Evolutionary conservation across 2,888 invertebrate species (phyloP).

Genomic region (Caenorhabditis panamensis): DNA sequence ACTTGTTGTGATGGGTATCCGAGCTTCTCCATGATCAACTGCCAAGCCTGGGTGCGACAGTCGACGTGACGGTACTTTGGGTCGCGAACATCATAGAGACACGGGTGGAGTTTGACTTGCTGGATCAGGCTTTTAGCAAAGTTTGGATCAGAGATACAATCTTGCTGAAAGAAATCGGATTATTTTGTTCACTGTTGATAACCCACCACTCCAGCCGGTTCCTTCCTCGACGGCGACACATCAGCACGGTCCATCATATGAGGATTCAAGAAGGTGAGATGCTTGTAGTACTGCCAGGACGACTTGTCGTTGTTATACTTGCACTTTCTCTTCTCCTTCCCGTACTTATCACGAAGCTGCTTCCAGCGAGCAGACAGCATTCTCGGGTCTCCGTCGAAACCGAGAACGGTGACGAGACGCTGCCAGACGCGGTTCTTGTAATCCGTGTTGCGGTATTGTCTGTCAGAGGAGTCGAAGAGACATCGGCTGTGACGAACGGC

Average conservation of each 20-base stretch:
- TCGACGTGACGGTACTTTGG: constrained; percentile 75
- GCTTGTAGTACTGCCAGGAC: constrained; percentile 77
- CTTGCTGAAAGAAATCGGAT: constrained; percentile 53
- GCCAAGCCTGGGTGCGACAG: constrained; percentile 73
- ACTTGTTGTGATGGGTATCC: constrained; percentile 70
- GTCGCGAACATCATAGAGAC: constrained; percentile 74
- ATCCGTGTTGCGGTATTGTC: constrained; percentile 75
- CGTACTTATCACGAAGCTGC: constrained; percentile 77
- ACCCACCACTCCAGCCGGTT: constrained; percentile 61
- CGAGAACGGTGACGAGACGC: constrained; percentile 67
- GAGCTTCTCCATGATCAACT: constrained; percentile 68
- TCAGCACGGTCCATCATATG: constrained; percentile 76
- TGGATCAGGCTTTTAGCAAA: constrained; percentile 66
- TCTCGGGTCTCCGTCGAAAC: constrained; percentile 75
- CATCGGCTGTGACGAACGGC: constrained; percentile 75
- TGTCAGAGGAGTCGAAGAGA: constrained; percentile 75
- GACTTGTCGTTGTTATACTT: constrained; percentile 71
- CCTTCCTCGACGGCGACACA: constrained; percentile 69
- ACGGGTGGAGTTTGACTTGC: constrained; percentile 70
- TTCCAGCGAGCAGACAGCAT: constrained; percentile 76
- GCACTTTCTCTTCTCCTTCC: constrained; percentile 77
- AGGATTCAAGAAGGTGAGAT: constrained; percentile 77
- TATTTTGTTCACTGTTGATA: not conserved
- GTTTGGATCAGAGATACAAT: constrained; percentile 69
- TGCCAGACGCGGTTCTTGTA: constrained; percentile 75